Evolutionary conservation across 2,888 invertebrate genomes (phyloP), one percentile per base, ranked within the genome.

Genomic region (Cheilosia pagana): DNA sequence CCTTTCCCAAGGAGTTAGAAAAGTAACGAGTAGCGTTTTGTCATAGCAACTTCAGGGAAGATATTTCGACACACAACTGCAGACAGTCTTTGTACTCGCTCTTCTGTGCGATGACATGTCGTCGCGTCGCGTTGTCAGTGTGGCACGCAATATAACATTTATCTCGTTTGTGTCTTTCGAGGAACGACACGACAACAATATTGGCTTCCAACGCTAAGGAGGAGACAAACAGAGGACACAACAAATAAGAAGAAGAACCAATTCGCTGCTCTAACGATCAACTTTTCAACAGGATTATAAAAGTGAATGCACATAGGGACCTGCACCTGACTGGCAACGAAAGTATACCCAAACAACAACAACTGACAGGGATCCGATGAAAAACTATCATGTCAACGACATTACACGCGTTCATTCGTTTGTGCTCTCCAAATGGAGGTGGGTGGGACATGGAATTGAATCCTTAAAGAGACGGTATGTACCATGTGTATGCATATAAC

Each of bases 361-460:
- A 74, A 79, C 57, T 79, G 63, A 79, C 79, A 59, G 67, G 45
- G 59, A 74, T 79, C 25, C 48, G 39, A 70, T 70, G 57, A 79
- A 70, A 79, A 79, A 83, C 74, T 79, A 79, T 65, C 74, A 75
- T 83, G 83, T 83, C 79, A 78, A 83, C 79, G 83, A 57, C 79
- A 83, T 57, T 78, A 74, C 57, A 78, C 78, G 72, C 78, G 82
- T 72, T 78, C 62, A 7, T 79, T 74, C 53, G 63, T 78, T 74
- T 74, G 53, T 45, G 31, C 45, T 68, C 25, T n/a, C 78, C 72
- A 59, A 63, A 79, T 79, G 78, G 10, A 78, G 79, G 68, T 68
- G 62, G 79, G 68, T 68, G 62, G 57, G 52, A 74, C 68, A 68
- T 74, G 55, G 68, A 74, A 74, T 70, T 74, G 68, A 79, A 79